phyloP scores from a whole-genome alignment of 2,113 vertebrate species.

The Nerophis ophidion region DNA sequence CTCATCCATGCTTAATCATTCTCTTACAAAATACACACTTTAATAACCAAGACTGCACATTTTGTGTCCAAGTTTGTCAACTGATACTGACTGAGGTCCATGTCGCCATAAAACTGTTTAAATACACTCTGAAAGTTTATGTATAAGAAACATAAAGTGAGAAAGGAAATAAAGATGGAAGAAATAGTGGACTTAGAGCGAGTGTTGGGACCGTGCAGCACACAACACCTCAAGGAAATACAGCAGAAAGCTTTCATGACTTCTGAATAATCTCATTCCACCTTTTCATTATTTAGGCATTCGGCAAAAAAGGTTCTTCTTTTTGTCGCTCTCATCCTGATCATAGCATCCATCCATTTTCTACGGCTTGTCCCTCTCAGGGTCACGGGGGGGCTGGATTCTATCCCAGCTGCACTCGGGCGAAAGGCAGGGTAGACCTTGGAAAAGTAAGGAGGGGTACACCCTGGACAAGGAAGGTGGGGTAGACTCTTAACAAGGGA shows the following conservation, averaged over 20 bases:
- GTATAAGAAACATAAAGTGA: constrained; percentile 3
- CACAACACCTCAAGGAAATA: constrained; percentile 37
- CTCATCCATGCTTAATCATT: too few species aligned
- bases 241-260: constrained; percentile 67
- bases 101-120: neutral
- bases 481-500: too few species aligned
- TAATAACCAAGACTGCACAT: too few species aligned
- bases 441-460: too few species aligned
- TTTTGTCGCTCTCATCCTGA: constrained; percentile 26
- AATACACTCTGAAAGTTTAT: neutral
- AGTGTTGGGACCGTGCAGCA: constrained; percentile 19
- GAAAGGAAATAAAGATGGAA: neutral
- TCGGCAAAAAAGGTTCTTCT: neutral
- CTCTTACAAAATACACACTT: too few species aligned
- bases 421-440: too few species aligned
- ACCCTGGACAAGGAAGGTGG: too few species aligned
- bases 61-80: neutral
- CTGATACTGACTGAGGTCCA: neutral
- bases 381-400: too few species aligned
- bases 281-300: constrained; percentile 61
- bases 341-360: neutral
- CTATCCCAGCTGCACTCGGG: too few species aligned
- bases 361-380: too few species aligned
- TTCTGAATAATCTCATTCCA: constrained; percentile 24
- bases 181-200: constrained; percentile 2